A percentile compares a stretch with the other conserved stretches of the same genome.
Evolutionary conservation across 1,140 invertebrate species (phyloP).

Genomic region (Cotesia vestalis): DNA sequence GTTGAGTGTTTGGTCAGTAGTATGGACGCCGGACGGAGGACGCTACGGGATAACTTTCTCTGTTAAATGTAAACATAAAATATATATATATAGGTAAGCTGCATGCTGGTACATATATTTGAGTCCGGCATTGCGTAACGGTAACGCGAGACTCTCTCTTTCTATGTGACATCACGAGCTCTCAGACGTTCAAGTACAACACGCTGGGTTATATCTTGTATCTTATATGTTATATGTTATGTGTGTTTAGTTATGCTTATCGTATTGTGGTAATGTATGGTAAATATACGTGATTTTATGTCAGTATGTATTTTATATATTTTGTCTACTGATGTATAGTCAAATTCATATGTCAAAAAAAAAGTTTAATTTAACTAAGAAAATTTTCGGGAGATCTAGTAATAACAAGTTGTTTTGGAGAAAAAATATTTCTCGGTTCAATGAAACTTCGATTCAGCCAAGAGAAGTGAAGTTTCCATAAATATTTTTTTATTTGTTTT

Average conservation of each 20-base stretch:
- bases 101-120: slow-evolving; percentile 19
- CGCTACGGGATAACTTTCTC: slow-evolving; percentile 56
- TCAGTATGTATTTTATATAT: no score
- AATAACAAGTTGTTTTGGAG: no score
- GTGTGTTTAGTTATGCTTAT: slow-evolving; percentile 5
- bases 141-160: slow-evolving; percentile 64
- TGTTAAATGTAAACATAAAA: slow-evolving; percentile 23
- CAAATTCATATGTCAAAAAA: no score
- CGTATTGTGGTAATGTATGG: neutral
- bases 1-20: slow-evolving; percentile 61
- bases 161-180: slow-evolving; percentile 62
- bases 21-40: slow-evolving; percentile 48
- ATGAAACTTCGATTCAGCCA: no score
- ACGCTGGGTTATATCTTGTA: neutral
- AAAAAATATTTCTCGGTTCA: no score
- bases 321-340: no score
- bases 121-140: slow-evolving; percentile 60
- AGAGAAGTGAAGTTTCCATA: no score
- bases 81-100: neutral
- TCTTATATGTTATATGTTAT: neutral
- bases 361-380: no score
- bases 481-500: no score
- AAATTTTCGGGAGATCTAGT: no score
- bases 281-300: no score
- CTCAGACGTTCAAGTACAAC: slow-evolving; percentile 30